Base-by-base conservation (phyloP, 2,113 vertebrate species). In the Colaptes auratus region DNA sequence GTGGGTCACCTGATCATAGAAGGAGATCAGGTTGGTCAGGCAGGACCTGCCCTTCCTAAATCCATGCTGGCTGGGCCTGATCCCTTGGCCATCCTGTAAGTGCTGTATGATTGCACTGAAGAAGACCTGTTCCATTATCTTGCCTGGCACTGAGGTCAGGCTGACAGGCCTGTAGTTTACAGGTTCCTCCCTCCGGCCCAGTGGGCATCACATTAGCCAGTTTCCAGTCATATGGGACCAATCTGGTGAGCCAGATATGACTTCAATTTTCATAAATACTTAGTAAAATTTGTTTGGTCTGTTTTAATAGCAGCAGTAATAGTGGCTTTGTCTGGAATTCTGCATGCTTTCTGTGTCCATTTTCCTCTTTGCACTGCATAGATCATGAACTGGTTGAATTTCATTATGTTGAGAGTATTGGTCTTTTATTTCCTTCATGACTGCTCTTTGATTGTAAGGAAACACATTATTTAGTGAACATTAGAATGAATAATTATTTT, bases 371-470 rank as follows among this genome's bases (percentile, higher is more conserved):
- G 12, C 13, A 15, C 21, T 21, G 14, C 21, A 8, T 12, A 50
- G 50, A 23, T 35, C 1, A 1, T 2, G 6, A 63, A 19, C 42
- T 67, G 58, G 48, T 44, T 83, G 39, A 90, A 63, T n/a, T 86
- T 83, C 33, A 64, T 86, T 60, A 66, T 3, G 4, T 89, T 69
- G n/a, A 74, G 70, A 64, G 31, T 72, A 65, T 71, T 81, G 23
- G 36, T 78, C 10, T 93, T 92, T 59, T 90, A 69, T 86, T 95
- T 86, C 90, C 48, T 89, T 8, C 36, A 23, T 64, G 48, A 75
- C 21, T 89, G 33, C 46, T 67, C 27, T 55, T 78, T 70, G 35
- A 42, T 70, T 61, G 24, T 83, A 84, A 84, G 82, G 61, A 84
- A 93, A 28, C 24, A 52, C 28, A 50, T 83, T 86, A 59, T 52